Percentiles rank a stretch among this genome's conserved stretches.
These are phyloP conservation scores for Leucoraja erinaceus DNA, from an alignment of 2,113 vertebrate species.

Conservation along the genomic window DNA sequence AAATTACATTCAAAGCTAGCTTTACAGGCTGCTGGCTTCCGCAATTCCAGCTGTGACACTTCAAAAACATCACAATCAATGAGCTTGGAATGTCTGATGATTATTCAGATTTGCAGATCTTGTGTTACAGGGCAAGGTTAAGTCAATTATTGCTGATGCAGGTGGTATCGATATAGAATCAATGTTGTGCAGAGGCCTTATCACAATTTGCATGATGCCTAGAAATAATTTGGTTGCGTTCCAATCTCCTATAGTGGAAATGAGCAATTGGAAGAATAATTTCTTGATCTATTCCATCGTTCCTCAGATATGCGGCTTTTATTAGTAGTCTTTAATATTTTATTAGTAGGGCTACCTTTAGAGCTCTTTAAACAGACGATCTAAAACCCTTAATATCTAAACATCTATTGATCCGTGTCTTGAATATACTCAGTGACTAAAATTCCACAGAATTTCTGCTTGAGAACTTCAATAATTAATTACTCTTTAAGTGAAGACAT, in stretches of 20 bases:
- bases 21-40: too few relatives aligned
- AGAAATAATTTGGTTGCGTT: background rate
- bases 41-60: too few relatives aligned
- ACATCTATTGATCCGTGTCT: too few relatives aligned
- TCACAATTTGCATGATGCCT: background rate
- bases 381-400: background rate
- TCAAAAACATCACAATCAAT: background rate
- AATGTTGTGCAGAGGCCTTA: background rate
- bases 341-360: background rate
- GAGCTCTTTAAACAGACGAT: background rate
- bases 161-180: background rate
- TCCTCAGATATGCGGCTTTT: background rate
- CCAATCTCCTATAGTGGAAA: background rate
- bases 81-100: background rate
- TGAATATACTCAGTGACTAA: too few relatives aligned
- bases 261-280: background rate
- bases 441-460: too few relatives aligned
- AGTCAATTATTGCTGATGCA: background rate
- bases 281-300: background rate
- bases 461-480: too few relatives aligned
- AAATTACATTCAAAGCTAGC: too few relatives aligned
- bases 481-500: too few relatives aligned
- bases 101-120: background rate
- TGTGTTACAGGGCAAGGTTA: conserved; percentile 9
- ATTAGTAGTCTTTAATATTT: background rate